A percentile compares a stretch with the other conserved stretches of the same genome.
Evolutionary conservation across 2,888 invertebrate genomes (phyloP).

Genomic region (Microctonus aethiopoides): DNA sequence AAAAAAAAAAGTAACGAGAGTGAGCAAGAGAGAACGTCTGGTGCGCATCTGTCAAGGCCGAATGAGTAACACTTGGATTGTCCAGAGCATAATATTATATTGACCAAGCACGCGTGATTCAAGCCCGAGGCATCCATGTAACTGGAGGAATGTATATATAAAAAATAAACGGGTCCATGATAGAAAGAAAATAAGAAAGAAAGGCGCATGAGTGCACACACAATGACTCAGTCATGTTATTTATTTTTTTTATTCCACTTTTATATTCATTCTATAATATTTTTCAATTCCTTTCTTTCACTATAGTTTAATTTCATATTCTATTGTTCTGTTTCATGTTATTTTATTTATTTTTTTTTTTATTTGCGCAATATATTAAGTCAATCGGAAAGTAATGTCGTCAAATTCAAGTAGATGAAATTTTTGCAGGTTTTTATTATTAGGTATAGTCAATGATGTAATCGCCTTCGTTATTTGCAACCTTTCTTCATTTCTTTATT

Average conservation of each 20-base stretch:
- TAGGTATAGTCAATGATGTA: too few species aligned
- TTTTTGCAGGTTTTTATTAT: too few species aligned
- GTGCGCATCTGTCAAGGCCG: slow-evolving; percentile 27
- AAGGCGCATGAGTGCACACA: slow-evolving; percentile 7
- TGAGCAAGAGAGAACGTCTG: not conserved
- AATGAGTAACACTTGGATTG: slow-evolving; percentile 11
- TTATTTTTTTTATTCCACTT: slow-evolving; percentile 39
- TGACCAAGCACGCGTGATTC: slow-evolving; percentile 48
- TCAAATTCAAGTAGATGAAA: too few species aligned
- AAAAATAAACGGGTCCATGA: slow-evolving; percentile 17
- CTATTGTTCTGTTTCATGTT: slow-evolving; percentile 13
- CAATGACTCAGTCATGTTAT: slow-evolving; percentile 11
- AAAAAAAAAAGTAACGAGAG: not conserved
- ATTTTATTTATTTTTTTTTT: slow-evolving; percentile 3
- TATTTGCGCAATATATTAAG: too few species aligned
- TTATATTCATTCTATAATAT: slow-evolving; percentile 18
- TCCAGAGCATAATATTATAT: slow-evolving; percentile 1
- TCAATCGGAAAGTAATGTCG: too few species aligned
- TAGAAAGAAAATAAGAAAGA: slow-evolving; percentile 2
- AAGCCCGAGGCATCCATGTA: slow-evolving; percentile 47
- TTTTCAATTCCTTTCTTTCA: not conserved
- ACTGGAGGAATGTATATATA: slow-evolving; percentile 49
- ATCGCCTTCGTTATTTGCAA: too few species aligned
- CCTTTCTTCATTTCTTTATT: too few species aligned
- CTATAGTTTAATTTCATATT: slow-evolving; percentile 7